Evolutionary conservation across 2,888 invertebrate species (phyloP).

Genomic region (Adelphocoris suturalis): DNA sequence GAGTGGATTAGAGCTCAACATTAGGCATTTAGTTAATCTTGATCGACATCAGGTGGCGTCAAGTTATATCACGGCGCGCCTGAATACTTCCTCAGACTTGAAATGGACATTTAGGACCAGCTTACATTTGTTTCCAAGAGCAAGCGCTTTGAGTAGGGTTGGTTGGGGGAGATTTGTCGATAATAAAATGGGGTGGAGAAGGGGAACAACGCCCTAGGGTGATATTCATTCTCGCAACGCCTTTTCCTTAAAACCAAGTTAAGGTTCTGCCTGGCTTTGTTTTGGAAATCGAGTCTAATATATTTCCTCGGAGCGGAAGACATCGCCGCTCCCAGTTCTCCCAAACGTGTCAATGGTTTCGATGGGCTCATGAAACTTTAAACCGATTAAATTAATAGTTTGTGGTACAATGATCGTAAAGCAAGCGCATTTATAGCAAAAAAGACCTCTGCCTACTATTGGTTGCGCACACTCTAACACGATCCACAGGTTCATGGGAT

Average conservation of each 20-base stretch:
- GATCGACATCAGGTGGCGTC: too few relatives aligned
- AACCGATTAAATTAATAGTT: too few relatives aligned
- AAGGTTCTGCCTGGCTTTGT: not conserved
- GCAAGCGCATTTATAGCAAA: too few relatives aligned
- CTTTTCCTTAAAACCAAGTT: slow-evolving; percentile 5
- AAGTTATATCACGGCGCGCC: too few relatives aligned
- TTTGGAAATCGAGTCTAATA: not conserved
- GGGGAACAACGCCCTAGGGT: slow-evolving; percentile 11
- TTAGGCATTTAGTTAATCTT: too few relatives aligned
- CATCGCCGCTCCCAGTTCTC: not conserved
- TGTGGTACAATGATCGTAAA: too few relatives aligned
- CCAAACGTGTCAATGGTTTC: too few relatives aligned
- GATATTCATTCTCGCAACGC: slow-evolving; percentile 31
- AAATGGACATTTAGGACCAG: slow-evolving; percentile 5
- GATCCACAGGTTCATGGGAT: too few relatives aligned
- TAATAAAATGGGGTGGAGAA: slow-evolving; percentile 21
- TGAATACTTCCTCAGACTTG: not conserved
- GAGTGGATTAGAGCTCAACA: too few relatives aligned
- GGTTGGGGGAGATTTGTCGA: slow-evolving; percentile 5
- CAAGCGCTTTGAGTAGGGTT: not conserved
- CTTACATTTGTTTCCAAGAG: not conserved
- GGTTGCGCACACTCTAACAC: too few relatives aligned
- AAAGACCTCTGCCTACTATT: too few relatives aligned
- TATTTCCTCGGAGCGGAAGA: not conserved
- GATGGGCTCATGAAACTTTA: too few relatives aligned